Evolutionary conservation across 2,113 vertebrate genomes (phyloP), one percentile per base, ranked within the genome.

Genomic region (Halichoerus grypus): DNA sequence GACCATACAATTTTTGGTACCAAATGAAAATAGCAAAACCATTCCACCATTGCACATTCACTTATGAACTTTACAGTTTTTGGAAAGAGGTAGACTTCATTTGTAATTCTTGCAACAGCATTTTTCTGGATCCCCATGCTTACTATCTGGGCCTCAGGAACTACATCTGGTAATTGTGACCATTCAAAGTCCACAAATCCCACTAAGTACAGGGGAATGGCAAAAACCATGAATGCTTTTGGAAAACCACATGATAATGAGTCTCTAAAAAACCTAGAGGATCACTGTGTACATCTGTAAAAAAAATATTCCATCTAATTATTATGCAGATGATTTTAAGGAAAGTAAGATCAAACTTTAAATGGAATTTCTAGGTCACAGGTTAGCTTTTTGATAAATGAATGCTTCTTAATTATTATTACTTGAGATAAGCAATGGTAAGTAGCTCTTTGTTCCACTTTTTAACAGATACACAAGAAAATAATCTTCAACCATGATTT

Each of bases 401-500:
- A 79, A n/a, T 31, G 16, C 1, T 92, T 77, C 26, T 49, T 83
- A 85, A 42, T 28, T 39, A 42, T 69, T 4, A 63, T 28, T 76
- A 26, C 18, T 83, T 95, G n/a, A 72, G 36, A 72, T 83, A 94
- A 80, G 24, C n/a, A 31, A 61, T 55, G 12, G 3, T 39, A 79
- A 86, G 87, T 31, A 59, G 2, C 36, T 86, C 21, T 74, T n/a
- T 87, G 4, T 76, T 28, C 42, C 2, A n/a, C 21, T 72, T 69
- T 90, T 67, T 59, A 65, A 74, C 31, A 90, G 33, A 53, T 26
- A 65, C 6, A 39, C 31, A 61, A 51, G 59, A 71, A 76, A 80
- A 90, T 55, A 22, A 87, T 87, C 15, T 86, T 61, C 46, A 42
- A 76, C 18, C 3, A 33, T 69, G 65, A 94, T 71, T 71, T 97